Conservation (phyloP, 2,888 invertebrate genomes). For the Microctonus hyperodae region DNA sequence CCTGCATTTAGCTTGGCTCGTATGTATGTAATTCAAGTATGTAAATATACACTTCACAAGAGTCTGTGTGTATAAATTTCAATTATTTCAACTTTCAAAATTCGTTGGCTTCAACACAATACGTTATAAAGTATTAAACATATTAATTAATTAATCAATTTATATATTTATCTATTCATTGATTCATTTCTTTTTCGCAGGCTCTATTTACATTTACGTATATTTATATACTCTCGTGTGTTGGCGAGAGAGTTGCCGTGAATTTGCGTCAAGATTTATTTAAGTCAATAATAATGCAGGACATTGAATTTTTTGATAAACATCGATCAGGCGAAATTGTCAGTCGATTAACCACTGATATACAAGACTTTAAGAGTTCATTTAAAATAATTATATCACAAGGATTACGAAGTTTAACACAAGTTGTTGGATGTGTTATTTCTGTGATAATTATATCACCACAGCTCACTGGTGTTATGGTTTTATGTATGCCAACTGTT, state of each 20-base stretch:
- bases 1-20: slow-evolving; percentile 74
- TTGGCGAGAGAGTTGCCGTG: slow-evolving; percentile 88
- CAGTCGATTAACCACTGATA: slow-evolving; percentile 89
- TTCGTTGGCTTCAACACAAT: neutral
- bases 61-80: neutral
- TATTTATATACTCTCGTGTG: slow-evolving; percentile 83
- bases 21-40: slow-evolving; percentile 79
- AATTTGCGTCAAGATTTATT: slow-evolving; percentile 85
- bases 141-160: too few species aligned
- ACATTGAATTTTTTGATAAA: slow-evolving; percentile 89
- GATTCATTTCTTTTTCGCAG: slow-evolving; percentile 63
- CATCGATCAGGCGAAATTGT: slow-evolving; percentile 92
- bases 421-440: slow-evolving; percentile 82
- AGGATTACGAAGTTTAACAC: slow-evolving; percentile 85
- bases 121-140: neutral
- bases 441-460: slow-evolving; percentile 89
- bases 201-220: slow-evolving; percentile 88
- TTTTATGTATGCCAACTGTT: slow-evolving; percentile 85
- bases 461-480: slow-evolving; percentile 83
- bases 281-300: slow-evolving; percentile 82
- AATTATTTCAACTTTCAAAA: neutral
- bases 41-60: slow-evolving; percentile 34
- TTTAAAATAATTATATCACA: slow-evolving; percentile 94
- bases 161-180: neutral
- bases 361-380: slow-evolving; percentile 96